Conservation (phyloP, 2,113 vertebrate genomes). For the Cnemophilus loriae region DNA sequence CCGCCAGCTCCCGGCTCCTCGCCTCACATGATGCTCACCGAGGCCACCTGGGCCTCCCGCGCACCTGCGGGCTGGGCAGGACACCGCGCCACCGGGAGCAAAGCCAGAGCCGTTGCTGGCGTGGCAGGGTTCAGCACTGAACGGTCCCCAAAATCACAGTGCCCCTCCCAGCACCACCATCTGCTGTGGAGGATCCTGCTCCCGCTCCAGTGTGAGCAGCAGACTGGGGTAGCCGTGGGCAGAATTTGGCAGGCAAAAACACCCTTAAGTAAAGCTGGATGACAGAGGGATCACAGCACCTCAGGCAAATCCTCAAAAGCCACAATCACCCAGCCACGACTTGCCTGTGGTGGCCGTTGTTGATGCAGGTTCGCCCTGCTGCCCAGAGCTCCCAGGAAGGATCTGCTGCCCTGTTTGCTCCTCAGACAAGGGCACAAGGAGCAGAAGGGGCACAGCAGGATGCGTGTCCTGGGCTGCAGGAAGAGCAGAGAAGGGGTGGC, state of each 20-base stretch:
- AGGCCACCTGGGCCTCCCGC: slow-evolving; percentile 67
- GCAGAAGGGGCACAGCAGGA: neutral
- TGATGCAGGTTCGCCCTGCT: accelerated
- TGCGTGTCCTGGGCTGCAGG: neutral
- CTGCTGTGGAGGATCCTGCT: neutral
- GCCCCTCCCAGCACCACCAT: neutral
- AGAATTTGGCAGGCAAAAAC: neutral
- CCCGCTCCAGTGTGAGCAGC: accelerated
- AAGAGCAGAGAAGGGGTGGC: neutral
- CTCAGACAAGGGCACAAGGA: neutral
- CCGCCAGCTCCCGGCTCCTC: slow-evolving; percentile 26
- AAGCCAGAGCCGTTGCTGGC: neutral
- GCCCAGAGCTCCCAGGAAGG: neutral
- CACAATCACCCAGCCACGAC: neutral
- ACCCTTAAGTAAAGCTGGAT: accelerated
- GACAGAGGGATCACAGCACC: neutral
- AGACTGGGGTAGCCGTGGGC: neutral
- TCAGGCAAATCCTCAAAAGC: neutral
- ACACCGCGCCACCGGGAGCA: neutral
- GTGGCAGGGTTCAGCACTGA: neutral
- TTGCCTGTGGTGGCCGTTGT: accelerated
- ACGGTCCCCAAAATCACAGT: neutral
- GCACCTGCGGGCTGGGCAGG: neutral
- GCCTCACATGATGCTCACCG: slow-evolving; percentile 1
- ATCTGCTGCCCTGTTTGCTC: neutral